Conservation (phyloP, 1,140 invertebrate genomes). For the Tigriopus japonicus region DNA sequence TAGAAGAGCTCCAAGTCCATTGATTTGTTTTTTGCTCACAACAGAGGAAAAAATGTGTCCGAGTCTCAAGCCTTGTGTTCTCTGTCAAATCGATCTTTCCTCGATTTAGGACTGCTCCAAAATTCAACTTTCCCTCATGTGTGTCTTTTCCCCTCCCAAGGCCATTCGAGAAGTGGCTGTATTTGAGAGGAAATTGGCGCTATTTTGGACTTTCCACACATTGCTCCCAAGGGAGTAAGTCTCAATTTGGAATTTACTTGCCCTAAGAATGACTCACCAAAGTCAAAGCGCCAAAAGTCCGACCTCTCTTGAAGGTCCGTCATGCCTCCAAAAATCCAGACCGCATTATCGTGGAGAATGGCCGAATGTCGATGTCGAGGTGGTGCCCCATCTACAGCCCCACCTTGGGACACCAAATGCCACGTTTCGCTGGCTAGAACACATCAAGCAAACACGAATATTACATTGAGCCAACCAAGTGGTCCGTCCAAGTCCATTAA, state of each 20-base stretch:
- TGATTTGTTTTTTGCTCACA: too few species aligned
- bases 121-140: too few species aligned
- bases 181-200: not conserved
- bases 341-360: constrained; percentile 49
- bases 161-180: not conserved
- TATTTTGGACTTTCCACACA: not conserved
- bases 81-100: too few species aligned
- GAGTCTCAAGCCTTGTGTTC: too few species aligned
- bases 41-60: too few species aligned
- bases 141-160: too few species aligned
- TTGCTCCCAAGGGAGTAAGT: not conserved
- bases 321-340: constrained; percentile 79
- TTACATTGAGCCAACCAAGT: not conserved
- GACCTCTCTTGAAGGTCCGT: constrained; percentile 55
- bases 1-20: too few species aligned
- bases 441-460: not conserved
- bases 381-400: constrained; percentile 32
- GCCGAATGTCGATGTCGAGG: constrained; percentile 66
- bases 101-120: too few species aligned
- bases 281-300: constrained; percentile 71
- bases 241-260: not conserved
- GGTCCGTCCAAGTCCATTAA: too few species aligned
- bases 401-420: constrained; percentile 21
- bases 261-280: constrained; percentile 25
- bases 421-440: constrained; percentile 25